A percentile compares a stretch with the other conserved stretches of the same genome.
These are phyloP conservation scores for Boloria euphrosyne DNA, from an alignment of 2,888 invertebrate genomes.

Conservation along the genomic window DNA sequence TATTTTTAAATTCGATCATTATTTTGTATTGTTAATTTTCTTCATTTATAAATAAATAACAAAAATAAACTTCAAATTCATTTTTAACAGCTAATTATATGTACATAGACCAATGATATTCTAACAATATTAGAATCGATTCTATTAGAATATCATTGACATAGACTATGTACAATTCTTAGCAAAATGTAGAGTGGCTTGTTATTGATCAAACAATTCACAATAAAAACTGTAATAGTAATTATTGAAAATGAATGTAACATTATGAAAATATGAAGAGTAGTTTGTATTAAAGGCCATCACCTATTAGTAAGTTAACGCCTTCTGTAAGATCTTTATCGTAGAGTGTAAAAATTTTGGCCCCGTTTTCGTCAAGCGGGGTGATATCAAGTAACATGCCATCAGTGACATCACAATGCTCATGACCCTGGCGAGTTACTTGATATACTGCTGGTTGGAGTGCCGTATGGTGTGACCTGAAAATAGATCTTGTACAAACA, in stretches of 20 bases:
- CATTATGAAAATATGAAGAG: background rate
- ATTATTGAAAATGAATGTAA: background rate
- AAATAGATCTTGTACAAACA: constrained; percentile 18
- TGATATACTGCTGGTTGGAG: constrained; percentile 85
- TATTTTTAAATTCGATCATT: background rate
- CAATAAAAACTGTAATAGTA: no score
- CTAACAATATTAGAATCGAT: no score
- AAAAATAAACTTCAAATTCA: no score
- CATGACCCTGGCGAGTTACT: constrained; percentile 87
- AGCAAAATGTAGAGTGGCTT: no score
- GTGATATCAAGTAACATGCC: constrained; percentile 87
- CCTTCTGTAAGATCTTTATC: constrained; percentile 89
- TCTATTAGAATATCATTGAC: no score
- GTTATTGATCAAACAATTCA: no score
- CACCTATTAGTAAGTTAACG: constrained; percentile 87
- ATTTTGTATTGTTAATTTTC: no score
- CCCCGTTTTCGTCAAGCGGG: constrained; percentile 84
- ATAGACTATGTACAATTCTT: no score
- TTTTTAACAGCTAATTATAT: no score
- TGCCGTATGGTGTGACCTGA: constrained; percentile 80
- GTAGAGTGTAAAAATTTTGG: constrained; percentile 86
- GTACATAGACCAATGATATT: no score
- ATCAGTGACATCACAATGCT: constrained; percentile 87
- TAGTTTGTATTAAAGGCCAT: background rate
- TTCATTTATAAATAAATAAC: no score